phyloP scores from a whole-genome alignment of 2,888 invertebrate genomes.

The Beris chalybata region DNA sequence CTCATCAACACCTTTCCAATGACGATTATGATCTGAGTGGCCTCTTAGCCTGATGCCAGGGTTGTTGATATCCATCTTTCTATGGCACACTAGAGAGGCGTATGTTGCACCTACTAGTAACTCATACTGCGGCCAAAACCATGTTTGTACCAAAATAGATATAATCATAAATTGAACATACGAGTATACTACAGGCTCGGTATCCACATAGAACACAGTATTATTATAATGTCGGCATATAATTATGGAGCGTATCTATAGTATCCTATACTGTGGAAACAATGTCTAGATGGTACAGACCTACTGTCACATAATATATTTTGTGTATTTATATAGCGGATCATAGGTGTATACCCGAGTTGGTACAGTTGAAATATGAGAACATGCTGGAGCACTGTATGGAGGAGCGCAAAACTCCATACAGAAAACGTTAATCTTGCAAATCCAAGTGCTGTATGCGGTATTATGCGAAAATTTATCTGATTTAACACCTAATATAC shows the following conservation, averaged over 20 bases:
- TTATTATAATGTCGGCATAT: conserved; percentile 38
- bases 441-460: conserved; percentile 58
- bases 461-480: conserved; percentile 59
- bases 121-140: conserved; percentile 28
- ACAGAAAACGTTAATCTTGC: conserved; percentile 54
- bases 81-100: not conserved
- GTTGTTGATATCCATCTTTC: not conserved
- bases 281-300: conserved; percentile 25
- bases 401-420: conserved; percentile 37
- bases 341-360: conserved; percentile 12
- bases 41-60: conserved; percentile 28
- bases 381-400: conserved; percentile 31
- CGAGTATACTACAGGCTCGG: not conserved
- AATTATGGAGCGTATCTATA: conserved; percentile 30
- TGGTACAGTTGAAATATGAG: conserved; percentile 35
- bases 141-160: conserved; percentile 34
- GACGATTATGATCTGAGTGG: conserved; percentile 32
- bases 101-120: conserved; percentile 10
- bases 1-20: conserved; percentile 39
- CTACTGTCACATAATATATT: conserved; percentile 23
- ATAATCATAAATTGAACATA: conserved; percentile 37
- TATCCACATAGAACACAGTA: conserved; percentile 21
- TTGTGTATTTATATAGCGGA: conserved; percentile 25
- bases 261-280: conserved; percentile 26
- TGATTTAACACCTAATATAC: conserved; percentile 60